Evolutionary conservation across 2,888 invertebrate genomes (phyloP).

Genomic region (Ctenicera cuprea): DNA sequence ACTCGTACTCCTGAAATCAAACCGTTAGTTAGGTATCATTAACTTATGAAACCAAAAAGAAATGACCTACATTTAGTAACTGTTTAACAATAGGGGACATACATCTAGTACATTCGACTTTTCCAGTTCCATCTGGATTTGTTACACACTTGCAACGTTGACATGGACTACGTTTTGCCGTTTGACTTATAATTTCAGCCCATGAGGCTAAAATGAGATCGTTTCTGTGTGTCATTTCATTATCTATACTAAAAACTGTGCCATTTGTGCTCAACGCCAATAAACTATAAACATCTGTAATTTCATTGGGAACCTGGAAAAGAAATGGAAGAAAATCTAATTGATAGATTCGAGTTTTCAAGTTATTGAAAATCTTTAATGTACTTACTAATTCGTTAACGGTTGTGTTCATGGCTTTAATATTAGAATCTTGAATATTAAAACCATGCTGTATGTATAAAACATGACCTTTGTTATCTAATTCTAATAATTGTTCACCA

Average conservation of each 20-base stretch:
- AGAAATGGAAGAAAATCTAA: constrained; percentile 28
- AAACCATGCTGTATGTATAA: constrained; percentile 35
- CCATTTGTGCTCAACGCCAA: constrained; percentile 59
- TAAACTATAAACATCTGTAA: constrained; percentile 56
- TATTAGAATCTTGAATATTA: constrained; percentile 12
- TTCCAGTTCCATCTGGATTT: constrained; percentile 54
- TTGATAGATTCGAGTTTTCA: not conserved
- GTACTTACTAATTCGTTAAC: not conserved
- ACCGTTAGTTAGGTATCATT: not conserved
- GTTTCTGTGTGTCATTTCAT: constrained; percentile 2
- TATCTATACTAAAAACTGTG: constrained; percentile 51
- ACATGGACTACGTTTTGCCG: constrained; percentile 56
- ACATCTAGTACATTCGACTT: constrained; percentile 58
- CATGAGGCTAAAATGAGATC: constrained; percentile 41
- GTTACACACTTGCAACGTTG: constrained; percentile 58
- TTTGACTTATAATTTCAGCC: constrained; percentile 52
- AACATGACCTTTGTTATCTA: constrained; percentile 42
- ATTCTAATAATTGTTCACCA: constrained; percentile 24
- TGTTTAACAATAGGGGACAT: constrained; percentile 59
- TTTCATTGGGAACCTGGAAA: constrained; percentile 54
- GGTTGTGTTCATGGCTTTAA: constrained; percentile 14
- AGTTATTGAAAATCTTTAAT: not conserved
- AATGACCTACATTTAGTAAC: constrained; percentile 57
- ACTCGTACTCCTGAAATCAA: constrained; percentile 54
- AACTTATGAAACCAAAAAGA: constrained; percentile 13